Conservation (phyloP, 2,113 vertebrate genomes). For the Dissostichus mawsoni region DNA sequence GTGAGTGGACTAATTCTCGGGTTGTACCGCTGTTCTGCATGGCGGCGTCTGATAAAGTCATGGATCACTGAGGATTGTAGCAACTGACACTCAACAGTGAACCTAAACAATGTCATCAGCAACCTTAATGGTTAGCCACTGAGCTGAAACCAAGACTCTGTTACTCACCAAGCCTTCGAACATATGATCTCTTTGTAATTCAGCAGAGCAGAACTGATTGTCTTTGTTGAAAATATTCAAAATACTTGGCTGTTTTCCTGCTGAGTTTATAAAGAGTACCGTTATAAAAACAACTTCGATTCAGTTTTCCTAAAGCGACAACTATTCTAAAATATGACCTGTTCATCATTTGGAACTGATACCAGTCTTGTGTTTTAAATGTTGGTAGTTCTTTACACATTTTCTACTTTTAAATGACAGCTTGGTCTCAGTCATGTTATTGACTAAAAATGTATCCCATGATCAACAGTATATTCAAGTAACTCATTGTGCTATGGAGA, state of each 20-base stretch:
- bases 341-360: not conserved
- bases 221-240: slow-evolving; percentile 9
- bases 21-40: slow-evolving; percentile 64
- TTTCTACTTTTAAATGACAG: not conserved
- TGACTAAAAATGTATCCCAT: not conserved
- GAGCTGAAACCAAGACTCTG: slow-evolving; percentile 37
- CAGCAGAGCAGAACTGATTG: slow-evolving; percentile 24
- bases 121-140: slow-evolving; percentile 42
- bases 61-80: slow-evolving; percentile 72
- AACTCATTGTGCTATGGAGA: not conserved
- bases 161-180: slow-evolving; percentile 16
- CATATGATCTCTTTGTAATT: not conserved
- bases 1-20: slow-evolving; percentile 52
- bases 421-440: not conserved
- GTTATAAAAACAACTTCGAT: not conserved
- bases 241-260: not conserved
- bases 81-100: slow-evolving; percentile 57
- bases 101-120: slow-evolving; percentile 64
- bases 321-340: not conserved
- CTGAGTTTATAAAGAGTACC: not conserved
- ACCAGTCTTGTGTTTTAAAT: not conserved
- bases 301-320: not conserved
- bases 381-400: not conserved
- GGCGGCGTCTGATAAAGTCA: slow-evolving; percentile 65
- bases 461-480: too few species aligned